These are phyloP conservation scores for Oscheius sp. DNA, from an alignment of 2,888 invertebrate genomes.

Conservation along the genomic window DNA sequence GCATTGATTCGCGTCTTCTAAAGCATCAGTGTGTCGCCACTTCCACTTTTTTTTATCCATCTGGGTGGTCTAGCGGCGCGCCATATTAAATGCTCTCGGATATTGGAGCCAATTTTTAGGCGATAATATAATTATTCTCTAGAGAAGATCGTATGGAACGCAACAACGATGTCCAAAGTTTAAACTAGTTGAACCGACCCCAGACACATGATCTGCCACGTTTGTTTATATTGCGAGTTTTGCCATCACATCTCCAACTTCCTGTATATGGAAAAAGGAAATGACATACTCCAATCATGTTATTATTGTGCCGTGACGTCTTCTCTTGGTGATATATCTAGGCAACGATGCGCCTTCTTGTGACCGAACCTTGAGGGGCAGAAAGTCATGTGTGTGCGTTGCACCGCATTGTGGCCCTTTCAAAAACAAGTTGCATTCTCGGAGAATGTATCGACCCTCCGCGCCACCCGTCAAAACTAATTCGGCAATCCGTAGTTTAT, in stretches of 20 bases:
- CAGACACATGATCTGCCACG: neutral
- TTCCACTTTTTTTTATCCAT: slow-evolving; percentile 22
- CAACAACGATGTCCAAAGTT: neutral
- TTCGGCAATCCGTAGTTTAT: slow-evolving; percentile 33
- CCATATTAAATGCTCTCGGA: neutral
- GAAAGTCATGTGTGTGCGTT: slow-evolving; percentile 31
- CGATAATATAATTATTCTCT: slow-evolving; percentile 11
- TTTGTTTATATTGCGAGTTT: slow-evolving; percentile 9
- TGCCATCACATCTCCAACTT: neutral
- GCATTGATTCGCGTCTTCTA: slow-evolving; percentile 36
- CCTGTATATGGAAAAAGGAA: too few relatives aligned
- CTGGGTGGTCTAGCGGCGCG: slow-evolving; percentile 17
- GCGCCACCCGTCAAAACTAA: slow-evolving; percentile 35
- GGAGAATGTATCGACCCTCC: slow-evolving; percentile 38
- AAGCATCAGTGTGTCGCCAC: slow-evolving; percentile 31
- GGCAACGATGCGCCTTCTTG: slow-evolving; percentile 19
- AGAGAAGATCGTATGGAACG: neutral
- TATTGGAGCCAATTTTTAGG: neutral
- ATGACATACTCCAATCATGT: neutral
- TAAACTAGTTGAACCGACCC: neutral
- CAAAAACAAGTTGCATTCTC: slow-evolving; percentile 38
- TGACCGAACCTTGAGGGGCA: slow-evolving; percentile 29
- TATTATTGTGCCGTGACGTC: neutral
- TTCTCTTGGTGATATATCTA: neutral
- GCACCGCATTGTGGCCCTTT: slow-evolving; percentile 34